These are phyloP conservation scores for Eclectus roratus DNA, from an alignment of 2,113 vertebrate genomes.

Conservation along the genomic window DNA sequence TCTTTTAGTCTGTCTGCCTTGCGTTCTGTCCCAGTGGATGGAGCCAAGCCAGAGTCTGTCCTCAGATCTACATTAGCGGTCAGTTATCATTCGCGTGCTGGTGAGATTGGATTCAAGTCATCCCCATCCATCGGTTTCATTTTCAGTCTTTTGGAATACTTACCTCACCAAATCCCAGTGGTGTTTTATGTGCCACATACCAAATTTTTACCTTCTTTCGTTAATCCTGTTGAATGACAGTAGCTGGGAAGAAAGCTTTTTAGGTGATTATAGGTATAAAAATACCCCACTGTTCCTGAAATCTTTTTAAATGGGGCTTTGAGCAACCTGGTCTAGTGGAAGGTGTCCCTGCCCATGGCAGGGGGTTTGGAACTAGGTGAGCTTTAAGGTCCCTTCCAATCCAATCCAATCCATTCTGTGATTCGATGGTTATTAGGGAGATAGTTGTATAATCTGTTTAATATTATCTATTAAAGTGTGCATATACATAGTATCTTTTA, in stretches of 20 bases:
- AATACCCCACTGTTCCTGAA: accelerated
- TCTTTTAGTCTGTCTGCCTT: background rate
- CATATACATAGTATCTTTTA: background rate
- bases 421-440: background rate
- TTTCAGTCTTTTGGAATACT: background rate
- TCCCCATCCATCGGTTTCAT: accelerated
- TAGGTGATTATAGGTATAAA: background rate
- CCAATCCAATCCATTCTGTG: background rate
- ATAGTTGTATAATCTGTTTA: background rate
- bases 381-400: background rate
- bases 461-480: background rate
- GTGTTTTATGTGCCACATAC: background rate
- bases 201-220: background rate
- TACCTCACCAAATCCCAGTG: background rate
- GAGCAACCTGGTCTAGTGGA: background rate
- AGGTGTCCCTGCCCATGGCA: background rate
- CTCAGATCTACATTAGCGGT: accelerated
- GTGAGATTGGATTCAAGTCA: background rate
- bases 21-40: background rate
- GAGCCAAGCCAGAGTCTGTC: background rate
- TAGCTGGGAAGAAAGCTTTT: background rate
- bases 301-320: background rate
- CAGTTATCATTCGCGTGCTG: background rate
- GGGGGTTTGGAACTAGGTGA: background rate
- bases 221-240: background rate